phyloP scores from a whole-genome alignment of 2,113 vertebrate species.

The Isichthys henryi region DNA sequence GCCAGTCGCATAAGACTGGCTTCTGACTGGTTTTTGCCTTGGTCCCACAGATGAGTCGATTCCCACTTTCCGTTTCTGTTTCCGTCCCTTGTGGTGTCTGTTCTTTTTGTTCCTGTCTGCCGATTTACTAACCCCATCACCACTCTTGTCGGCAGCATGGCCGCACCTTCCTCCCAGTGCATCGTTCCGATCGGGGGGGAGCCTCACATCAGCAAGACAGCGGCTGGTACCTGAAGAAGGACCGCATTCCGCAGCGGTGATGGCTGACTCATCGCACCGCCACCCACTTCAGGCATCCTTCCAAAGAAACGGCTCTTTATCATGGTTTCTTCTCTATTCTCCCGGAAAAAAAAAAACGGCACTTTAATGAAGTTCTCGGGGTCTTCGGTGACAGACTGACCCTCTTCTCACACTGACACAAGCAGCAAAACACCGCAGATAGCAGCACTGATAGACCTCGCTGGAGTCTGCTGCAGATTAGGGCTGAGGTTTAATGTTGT shows the following conservation, averaged over 20 bases:
- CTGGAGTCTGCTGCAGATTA: neutral
- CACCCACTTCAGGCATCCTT: neutral
- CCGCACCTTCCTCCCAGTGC: neutral
- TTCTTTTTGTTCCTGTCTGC: neutral
- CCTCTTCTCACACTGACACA: too few species aligned
- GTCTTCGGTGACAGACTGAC: neutral
- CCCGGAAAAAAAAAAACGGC: neutral
- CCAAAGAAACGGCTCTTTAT: neutral
- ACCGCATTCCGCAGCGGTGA: too few species aligned
- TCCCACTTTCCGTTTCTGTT: neutral
- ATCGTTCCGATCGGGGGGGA: neutral
- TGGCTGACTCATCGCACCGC: neutral
- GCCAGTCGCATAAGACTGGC: neutral
- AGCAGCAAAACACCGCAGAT: neutral
- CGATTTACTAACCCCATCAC: neutral
- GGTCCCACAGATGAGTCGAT: neutral
- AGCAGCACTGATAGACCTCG: neutral
- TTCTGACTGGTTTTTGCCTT: neutral
- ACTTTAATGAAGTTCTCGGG: neutral
- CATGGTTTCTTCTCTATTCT: neutral
- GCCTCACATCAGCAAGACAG: neutral
- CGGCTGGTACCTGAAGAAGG: too few species aligned
- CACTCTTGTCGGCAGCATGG: neutral
- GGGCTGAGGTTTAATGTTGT: neutral
- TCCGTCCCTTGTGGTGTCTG: neutral